Evolutionary conservation across 2,113 vertebrate species (phyloP).

Genomic region (Megaceryle maxima): DNA sequence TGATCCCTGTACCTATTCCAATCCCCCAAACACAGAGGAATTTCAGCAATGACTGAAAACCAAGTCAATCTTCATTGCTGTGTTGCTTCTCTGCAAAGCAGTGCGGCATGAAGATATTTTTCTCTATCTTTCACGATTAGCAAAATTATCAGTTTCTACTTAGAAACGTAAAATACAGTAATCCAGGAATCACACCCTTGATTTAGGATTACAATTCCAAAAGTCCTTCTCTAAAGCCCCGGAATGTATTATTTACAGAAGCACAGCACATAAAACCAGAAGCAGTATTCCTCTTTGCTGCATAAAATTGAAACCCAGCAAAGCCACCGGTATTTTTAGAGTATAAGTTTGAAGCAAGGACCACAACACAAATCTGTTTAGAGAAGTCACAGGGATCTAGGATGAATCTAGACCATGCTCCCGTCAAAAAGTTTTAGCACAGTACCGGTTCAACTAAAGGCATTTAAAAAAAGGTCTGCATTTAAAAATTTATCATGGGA

Average conservation of each 20-base stretch:
- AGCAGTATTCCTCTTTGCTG: neutral
- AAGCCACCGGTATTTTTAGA: neutral
- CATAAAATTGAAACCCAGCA: neutral
- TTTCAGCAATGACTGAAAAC: neutral
- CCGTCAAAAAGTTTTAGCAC: neutral
- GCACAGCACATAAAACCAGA: neutral
- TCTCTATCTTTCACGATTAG: neutral
- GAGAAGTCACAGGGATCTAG: neutral
- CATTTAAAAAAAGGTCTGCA: neutral
- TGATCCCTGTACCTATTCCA: neutral
- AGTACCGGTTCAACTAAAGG: neutral
- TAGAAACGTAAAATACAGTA: neutral
- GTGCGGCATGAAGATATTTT: neutral
- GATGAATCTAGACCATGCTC: neutral
- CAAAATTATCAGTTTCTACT: neutral
- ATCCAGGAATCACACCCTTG: fast-evolving
- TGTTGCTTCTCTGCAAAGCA: neutral
- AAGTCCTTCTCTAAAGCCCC: neutral
- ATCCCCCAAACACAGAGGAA: neutral
- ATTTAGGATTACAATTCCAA: neutral
- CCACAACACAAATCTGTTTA: neutral
- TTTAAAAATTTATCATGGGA: neutral
- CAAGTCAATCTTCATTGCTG: neutral
- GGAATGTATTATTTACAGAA: neutral
- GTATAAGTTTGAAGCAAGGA: neutral